Evolutionary conservation across 1,140 invertebrate genomes (phyloP), one percentile per base, ranked within the genome.

Genomic region (Archivesica marissinica): DNA sequence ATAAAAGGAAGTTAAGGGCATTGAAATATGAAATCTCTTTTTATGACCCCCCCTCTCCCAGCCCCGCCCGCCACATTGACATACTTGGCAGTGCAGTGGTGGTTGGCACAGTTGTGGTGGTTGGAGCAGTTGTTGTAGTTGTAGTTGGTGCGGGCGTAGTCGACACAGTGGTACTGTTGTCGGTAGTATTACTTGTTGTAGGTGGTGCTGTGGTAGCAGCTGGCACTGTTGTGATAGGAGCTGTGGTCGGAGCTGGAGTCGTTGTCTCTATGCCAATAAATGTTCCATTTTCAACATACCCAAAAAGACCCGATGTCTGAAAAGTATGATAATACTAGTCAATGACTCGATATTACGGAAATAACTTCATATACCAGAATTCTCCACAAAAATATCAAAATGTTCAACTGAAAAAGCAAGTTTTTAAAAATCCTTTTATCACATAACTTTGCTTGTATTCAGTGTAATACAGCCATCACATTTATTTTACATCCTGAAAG

Each of bases 231-330:
- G 64, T 52, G 15, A 47, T 39, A 23, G 80, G 66, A 23, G 68
- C 52, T 13, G 54, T 20, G 15, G 64, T 39, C 23, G 80, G 66
- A 23, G 68, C 52, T 13, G 54, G 35, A 25, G 56, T 64, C 25
- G 68, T 61, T 17, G 80, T 83, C 7, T 68, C 39, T 28, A 83
- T 64, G 38, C 56, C 80, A 61, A 83, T 50, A 44, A 83, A 83
- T 39, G 80, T 74, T 64, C 80, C 80, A 75, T 83, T 83, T 28
- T 75, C 80, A 13, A 83, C 70, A 64, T 83, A 83, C 13, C 80
- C 80, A 83, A 83, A 83, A 35, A 83, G 25, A 11, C 64, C 80
- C 41, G 80, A 41, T 20, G 70, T 83, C 80, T 83, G 39, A n/a
- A 81, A 81, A 23, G 28, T n/a, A n/a, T n/a, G n/a, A n/a, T n/a